These are phyloP conservation scores for Gadus chalcogrammus DNA, from an alignment of 2,113 vertebrate species.

Conservation along the genomic window DNA sequence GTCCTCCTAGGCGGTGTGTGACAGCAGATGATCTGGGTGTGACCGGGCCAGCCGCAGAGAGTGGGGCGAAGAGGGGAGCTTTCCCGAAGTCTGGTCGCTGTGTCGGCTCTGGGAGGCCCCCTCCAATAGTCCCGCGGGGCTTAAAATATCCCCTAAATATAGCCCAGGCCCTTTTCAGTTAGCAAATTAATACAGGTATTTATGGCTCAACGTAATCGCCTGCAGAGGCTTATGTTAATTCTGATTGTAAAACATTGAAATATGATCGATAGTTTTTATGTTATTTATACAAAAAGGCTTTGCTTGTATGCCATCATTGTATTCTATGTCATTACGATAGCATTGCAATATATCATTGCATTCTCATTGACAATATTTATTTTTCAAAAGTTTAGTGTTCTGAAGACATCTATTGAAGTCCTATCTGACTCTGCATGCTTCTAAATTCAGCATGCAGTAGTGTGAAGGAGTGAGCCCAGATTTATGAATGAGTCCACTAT, in stretches of 20 bases:
- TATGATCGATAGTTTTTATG: too few relatives aligned
- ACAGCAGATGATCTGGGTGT: slow-evolving; percentile 62
- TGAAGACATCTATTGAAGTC: too few relatives aligned
- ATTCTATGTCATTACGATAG: too few relatives aligned
- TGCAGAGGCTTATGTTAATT: slow-evolving; percentile 51
- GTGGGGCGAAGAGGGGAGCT: slow-evolving; percentile 35
- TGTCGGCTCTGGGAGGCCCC: slow-evolving; percentile 52
- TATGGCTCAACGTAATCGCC: slow-evolving; percentile 53
- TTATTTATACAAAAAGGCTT: too few relatives aligned
- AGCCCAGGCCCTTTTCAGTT: slow-evolving; percentile 37
- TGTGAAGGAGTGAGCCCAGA: slow-evolving; percentile 29
- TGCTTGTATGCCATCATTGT: too few relatives aligned
- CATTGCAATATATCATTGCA: too few relatives aligned
- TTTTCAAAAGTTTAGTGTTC: too few relatives aligned
- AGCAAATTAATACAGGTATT: slow-evolving; percentile 60
- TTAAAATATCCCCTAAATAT: slow-evolving; percentile 68
- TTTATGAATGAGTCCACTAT: slow-evolving; percentile 36
- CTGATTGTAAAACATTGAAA: slow-evolving; percentile 11
- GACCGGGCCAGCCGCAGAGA: slow-evolving; percentile 26
- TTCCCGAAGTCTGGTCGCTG: slow-evolving; percentile 27
- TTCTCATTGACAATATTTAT: too few relatives aligned
- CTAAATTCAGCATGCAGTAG: slow-evolving; percentile 30
- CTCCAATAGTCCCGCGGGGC: slow-evolving; percentile 24
- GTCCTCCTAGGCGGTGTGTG: slow-evolving; percentile 58
- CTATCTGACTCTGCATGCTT: background rate